Percentiles rank a stretch among this genome's conserved stretches.
Evolutionary conservation across 2,113 vertebrate genomes (phyloP).

Genomic region (Hemibagrus wyckioides): DNA sequence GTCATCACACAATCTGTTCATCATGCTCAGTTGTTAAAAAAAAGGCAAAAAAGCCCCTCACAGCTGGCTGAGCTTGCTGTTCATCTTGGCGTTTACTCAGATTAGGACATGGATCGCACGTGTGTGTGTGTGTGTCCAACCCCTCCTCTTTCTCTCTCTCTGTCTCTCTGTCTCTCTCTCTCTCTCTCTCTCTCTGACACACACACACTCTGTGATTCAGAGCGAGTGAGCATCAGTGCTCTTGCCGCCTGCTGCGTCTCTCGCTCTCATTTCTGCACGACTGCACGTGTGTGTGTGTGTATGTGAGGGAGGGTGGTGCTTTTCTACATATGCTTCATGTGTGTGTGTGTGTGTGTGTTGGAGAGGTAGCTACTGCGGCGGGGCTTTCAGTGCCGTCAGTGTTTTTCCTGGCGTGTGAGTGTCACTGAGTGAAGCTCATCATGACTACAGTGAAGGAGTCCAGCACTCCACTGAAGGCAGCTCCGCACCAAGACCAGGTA

Average conservation of each 20-base stretch:
- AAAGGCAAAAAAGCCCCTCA: not conserved
- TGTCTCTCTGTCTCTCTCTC: not conserved
- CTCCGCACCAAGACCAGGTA: constrained; percentile 26
- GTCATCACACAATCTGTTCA: not conserved
- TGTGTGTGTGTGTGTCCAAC: not conserved
- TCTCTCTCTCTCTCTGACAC: not conserved
- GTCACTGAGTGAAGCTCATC: not conserved
- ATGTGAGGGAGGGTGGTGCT: not conserved
- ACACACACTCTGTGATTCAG: not conserved
- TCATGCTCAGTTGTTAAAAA: not conserved
- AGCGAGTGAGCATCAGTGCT: constrained; percentile 1
- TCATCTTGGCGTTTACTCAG: not conserved
- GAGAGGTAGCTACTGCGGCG: not conserved
- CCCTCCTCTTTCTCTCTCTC: not conserved
- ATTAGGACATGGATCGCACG: not conserved
- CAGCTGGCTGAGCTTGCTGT: not conserved
- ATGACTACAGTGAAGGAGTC: constrained; percentile 21
- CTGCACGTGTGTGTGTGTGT: not conserved
- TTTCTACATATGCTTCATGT: not conserved
- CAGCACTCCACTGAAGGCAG: constrained; percentile 3
- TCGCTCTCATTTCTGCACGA: not conserved
- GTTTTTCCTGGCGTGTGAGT: not conserved
- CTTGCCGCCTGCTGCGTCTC: not conserved
- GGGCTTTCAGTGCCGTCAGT: not conserved
- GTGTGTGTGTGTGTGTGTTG: constrained; percentile 14